phyloP scores from a whole-genome alignment of 2,113 vertebrate species.

The Cygnus buccinator region DNA sequence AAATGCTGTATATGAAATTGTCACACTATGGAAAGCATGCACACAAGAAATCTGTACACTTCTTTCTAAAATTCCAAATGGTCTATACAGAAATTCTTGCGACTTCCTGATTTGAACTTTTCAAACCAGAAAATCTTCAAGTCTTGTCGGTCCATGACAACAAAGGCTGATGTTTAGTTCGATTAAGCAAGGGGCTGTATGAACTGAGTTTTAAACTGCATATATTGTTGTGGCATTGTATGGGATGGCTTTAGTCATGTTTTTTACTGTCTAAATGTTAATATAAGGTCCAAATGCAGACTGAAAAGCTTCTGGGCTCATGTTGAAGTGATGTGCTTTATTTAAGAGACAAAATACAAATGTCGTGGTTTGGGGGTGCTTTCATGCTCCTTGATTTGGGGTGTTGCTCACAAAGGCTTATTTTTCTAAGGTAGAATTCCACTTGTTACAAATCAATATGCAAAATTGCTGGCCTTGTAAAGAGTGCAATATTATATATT shows the following conservation, averaged over 20 bases:
- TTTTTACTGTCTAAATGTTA: conserved; percentile 14
- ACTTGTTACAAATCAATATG: conserved; percentile 74
- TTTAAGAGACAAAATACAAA: conserved; percentile 25
- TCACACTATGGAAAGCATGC: background rate
- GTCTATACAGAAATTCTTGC: conserved; percentile 64
- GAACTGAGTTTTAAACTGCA: background rate
- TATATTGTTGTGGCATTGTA: background rate
- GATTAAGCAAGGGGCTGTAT: background rate
- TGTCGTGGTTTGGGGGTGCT: conserved; percentile 55
- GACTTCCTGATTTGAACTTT: conserved; percentile 42
- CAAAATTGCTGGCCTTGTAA: conserved; percentile 76
- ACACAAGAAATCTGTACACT: background rate
- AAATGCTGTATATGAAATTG: background rate
- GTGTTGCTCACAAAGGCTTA: conserved; percentile 68
- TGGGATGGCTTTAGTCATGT: background rate
- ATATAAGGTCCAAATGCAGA: background rate
- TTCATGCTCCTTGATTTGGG: conserved; percentile 40
- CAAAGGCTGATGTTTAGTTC: background rate
- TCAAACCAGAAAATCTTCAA: conserved; percentile 11
- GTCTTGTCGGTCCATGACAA: background rate
- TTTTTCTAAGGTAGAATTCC: conserved; percentile 70
- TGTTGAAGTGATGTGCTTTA: conserved; percentile 68
- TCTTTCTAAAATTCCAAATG: background rate
- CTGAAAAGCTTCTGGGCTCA: conserved; percentile 53
- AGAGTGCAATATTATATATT: conserved; percentile 83